phyloP scores from a whole-genome alignment of 1,140 invertebrate genomes.

The Ditylenchus dipsaci region DNA sequence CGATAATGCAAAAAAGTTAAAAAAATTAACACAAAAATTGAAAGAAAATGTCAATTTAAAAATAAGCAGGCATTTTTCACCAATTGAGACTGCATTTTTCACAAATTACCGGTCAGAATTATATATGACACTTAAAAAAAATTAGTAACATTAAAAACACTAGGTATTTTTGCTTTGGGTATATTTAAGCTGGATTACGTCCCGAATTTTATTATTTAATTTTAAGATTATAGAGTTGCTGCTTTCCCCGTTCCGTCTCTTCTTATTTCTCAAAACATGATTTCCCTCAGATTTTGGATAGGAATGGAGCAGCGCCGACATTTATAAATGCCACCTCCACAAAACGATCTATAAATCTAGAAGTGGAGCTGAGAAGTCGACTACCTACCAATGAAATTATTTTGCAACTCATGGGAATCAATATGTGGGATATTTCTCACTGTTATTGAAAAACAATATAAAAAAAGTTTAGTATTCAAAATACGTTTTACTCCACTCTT shows the following conservation, averaged over 20 bases:
- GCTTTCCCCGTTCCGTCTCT: slow-evolving; percentile 16
- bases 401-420: slow-evolving; percentile 35
- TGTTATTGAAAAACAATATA: neutral
- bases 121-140: too few species aligned
- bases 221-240: slow-evolving; percentile 16
- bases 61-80: neutral
- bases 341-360: slow-evolving; percentile 16
- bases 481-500: slow-evolving; percentile 27
- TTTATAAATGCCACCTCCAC: neutral
- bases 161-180: too few species aligned
- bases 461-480: slow-evolving; percentile 13
- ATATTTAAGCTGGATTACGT: neutral
- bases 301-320: neutral
- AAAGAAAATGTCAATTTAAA: too few species aligned
- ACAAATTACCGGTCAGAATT: too few species aligned
- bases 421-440: slow-evolving; percentile 11
- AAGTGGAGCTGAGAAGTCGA: slow-evolving; percentile 13
- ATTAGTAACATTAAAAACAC: too few species aligned
- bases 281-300: slow-evolving; percentile 22
- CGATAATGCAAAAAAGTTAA: too few species aligned
- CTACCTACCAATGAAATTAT: slow-evolving; percentile 37
- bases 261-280: neutral
- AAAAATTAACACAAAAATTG: slow-evolving; percentile 1
- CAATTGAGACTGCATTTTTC: too few species aligned
- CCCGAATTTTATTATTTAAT: neutral